Evolutionary conservation across 2,888 invertebrate genomes (phyloP).

Genomic region (Drosophila trichaetosa): DNA sequence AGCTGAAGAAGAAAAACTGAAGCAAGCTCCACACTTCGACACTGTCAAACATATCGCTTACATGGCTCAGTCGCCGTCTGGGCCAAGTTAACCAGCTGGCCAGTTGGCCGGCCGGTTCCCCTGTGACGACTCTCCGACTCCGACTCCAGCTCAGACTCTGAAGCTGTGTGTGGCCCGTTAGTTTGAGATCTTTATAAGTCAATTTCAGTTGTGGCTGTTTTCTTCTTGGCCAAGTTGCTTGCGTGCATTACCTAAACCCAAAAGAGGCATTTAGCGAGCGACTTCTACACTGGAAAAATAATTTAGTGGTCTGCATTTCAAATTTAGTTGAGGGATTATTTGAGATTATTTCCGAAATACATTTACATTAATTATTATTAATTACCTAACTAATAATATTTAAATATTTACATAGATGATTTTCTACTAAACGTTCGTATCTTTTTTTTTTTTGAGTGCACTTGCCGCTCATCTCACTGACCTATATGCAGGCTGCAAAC

Average conservation of each 20-base stretch:
- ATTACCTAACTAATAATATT: neutral
- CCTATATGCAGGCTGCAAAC: constrained; percentile 7
- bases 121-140: constrained; percentile 39
- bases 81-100: constrained; percentile 53
- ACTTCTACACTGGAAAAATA: neutral
- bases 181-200: constrained; percentile 81
- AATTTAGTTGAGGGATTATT: neutral
- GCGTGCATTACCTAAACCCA: constrained; percentile 14
- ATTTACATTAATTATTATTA: neutral
- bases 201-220: constrained; percentile 48
- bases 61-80: constrained; percentile 48
- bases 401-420: neutral
- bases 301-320: accelerated
- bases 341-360: neutral
- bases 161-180: constrained; percentile 79
- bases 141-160: neutral
- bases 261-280: neutral
- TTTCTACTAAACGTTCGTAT: no score
- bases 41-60: constrained; percentile 63
- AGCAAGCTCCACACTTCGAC: constrained; percentile 39
- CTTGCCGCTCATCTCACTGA: constrained; percentile 1
- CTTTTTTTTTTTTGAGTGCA: neutral
- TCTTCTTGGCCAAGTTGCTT: constrained; percentile 12
- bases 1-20: constrained; percentile 25
- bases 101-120: constrained; percentile 35